These are phyloP conservation scores for Gymnoscopelus braueri DNA, from an alignment of 2,797 vertebrate genomes.

Conservation along the genomic window DNA sequence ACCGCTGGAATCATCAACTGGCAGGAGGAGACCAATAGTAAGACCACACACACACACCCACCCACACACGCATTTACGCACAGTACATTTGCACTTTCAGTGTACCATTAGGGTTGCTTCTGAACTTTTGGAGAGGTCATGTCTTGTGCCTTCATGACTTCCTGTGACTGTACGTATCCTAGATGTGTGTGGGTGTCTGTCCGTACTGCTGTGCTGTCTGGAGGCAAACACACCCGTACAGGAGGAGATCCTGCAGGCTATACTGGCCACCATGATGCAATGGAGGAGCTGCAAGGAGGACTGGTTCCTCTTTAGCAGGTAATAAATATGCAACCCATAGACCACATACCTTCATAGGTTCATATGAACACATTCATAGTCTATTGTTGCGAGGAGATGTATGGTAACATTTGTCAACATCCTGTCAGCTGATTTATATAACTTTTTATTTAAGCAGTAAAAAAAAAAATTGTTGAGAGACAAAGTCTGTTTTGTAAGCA, in stretches of 20 bases:
- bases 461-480: no score
- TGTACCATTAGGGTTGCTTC: not conserved
- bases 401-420: no score
- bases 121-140: no score
- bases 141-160: no score
- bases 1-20: slow-evolving; percentile 90
- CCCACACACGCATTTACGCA: not conserved
- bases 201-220: slow-evolving; percentile 90
- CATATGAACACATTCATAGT: not conserved
- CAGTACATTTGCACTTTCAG: slow-evolving; percentile 3
- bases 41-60: slow-evolving; percentile 39
- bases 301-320: slow-evolving; percentile 95
- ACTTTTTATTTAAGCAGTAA: no score
- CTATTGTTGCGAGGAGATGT: no score
- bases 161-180: slow-evolving; percentile 7
- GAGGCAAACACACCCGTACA: slow-evolving; percentile 79
- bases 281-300: slow-evolving; percentile 90
- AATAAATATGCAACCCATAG: not conserved
- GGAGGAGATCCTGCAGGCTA: slow-evolving; percentile 84
- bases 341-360: not conserved
- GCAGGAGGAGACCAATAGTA: slow-evolving; percentile 82
- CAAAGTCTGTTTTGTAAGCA: no score
- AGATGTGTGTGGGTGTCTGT: slow-evolving; percentile 91
- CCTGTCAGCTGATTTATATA: no score
- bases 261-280: slow-evolving; percentile 88